Evolutionary conservation across 2,113 vertebrate species (phyloP).

Genomic region (Fukomys damarensis): DNA sequence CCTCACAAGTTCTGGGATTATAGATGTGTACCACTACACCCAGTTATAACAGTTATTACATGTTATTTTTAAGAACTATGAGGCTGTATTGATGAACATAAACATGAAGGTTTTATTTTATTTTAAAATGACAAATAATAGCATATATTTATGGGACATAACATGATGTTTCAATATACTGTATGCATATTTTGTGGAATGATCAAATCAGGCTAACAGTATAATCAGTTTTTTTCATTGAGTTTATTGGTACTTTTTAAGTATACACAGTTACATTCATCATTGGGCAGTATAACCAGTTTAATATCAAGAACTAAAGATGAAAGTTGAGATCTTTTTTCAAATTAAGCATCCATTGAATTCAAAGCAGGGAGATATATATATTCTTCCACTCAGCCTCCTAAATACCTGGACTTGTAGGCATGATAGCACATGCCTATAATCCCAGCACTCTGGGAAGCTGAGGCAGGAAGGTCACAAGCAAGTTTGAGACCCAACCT

Average conservation of each 20-base stretch:
- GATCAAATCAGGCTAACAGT: neutral
- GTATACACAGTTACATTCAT: no score
- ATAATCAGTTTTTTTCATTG: neutral
- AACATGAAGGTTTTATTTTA: neutral
- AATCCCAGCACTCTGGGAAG: neutral
- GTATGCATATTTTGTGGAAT: neutral
- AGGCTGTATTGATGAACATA: neutral
- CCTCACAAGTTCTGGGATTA: neutral
- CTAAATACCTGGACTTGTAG: neutral
- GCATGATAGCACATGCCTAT: neutral
- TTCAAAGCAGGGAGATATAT: neutral
- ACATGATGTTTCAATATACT: neutral
- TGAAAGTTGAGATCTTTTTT: neutral
- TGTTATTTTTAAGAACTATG: conserved; percentile 26
- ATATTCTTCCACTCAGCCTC: neutral
- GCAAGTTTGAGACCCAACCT: neutral
- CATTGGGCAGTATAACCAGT: neutral
- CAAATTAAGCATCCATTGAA: neutral
- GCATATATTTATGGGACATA: neutral
- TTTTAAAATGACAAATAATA: neutral
- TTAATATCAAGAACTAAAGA: neutral
- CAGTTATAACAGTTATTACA: neutral
- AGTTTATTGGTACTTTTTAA: no score
- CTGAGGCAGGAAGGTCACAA: neutral
- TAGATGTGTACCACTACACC: neutral